Conservation (phyloP, 2,888 invertebrate genomes). For the Adelognathus sp. region DNA sequence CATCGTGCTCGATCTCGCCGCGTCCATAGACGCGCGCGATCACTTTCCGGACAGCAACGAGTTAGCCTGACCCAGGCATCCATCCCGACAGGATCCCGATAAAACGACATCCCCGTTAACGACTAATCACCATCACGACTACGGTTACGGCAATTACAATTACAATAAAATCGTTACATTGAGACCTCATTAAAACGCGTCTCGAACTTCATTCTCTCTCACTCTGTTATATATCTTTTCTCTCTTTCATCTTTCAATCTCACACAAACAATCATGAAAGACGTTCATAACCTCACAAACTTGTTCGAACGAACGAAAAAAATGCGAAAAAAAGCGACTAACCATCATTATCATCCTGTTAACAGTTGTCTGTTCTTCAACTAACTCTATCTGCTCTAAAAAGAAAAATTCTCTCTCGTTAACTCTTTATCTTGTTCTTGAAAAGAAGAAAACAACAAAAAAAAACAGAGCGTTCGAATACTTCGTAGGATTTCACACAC, state of each 20-base stretch:
- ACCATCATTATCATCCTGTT: slow-evolving; percentile 36
- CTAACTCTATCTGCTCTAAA: slow-evolving; percentile 26
- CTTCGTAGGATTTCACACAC: slow-evolving; percentile 15
- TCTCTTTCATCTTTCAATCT: slow-evolving; percentile 29
- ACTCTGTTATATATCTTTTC: slow-evolving; percentile 44
- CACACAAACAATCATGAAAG: not conserved
- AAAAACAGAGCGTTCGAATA: not conserved
- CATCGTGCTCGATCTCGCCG: slow-evolving; percentile 91
- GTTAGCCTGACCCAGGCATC: slow-evolving; percentile 85
- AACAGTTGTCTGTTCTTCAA: slow-evolving; percentile 9
- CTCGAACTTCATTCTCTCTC: slow-evolving; percentile 65
- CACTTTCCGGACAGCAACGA: slow-evolving; percentile 86
- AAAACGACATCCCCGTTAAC: slow-evolving; percentile 73
- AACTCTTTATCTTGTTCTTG: slow-evolving; percentile 40
- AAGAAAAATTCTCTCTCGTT: slow-evolving; percentile 16
- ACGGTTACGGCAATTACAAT: slow-evolving; percentile 80
- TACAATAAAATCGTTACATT: slow-evolving; percentile 80
- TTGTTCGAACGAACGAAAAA: not conserved
- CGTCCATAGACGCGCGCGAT: slow-evolving; percentile 91
- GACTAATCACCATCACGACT: slow-evolving; percentile 79
- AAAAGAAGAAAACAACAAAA: slow-evolving; percentile 3
- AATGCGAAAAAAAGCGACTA: not conserved
- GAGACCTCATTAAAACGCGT: slow-evolving; percentile 78
- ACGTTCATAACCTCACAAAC: not conserved
- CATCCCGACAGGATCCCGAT: slow-evolving; percentile 77